Evolutionary conservation across 2,888 invertebrate species (phyloP), one percentile per base, ranked within the genome.

Genomic region (Dryobota labecula): DNA sequence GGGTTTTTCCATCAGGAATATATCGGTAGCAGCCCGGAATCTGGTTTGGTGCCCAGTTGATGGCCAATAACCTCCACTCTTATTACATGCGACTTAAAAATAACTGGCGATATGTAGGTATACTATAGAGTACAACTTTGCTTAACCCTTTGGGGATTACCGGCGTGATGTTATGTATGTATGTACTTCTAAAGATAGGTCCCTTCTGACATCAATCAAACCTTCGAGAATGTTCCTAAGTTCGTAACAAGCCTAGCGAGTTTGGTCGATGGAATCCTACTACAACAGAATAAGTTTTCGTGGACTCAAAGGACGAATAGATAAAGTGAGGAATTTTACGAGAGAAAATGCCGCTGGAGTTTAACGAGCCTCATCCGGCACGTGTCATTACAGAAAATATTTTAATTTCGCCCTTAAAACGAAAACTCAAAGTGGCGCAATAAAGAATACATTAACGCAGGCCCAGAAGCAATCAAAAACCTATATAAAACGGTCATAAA

Each of bases 381-480:
- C 68, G 76, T 80, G 67, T 68, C 70, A 70, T 76, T 80, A 56
- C 54, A 49, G 69, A 75, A 83, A 80, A 80, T 80, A 80, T 80
- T 80, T 83, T 70, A 80, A 80, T 75, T 80, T 80, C 58, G 51
- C 57, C 36, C 61, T 63, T 58, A 80, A 82, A 80, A 70, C 36
- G 61, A 61, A 62, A 61, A 69, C 62, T 76, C 68, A 75, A 83
- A 85, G 80, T 70, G 65, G 63, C 30, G 56, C 58, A 49, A 77
- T 85, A 80, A 83, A 85, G 77, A 70, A 80, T 77, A 80, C 83
- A 83, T 83, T 85, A 85, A 85, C 83, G 70, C 54, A 62, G 68
- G 56, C 58, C 68, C 74, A 80, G 56, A 73, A 76, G 85, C 83
- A 83, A 85, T 83, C 80, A 85, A 85, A 83, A 80, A 66, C 80